Evolutionary conservation across 2,888 invertebrate species (phyloP), one percentile per base, ranked within the genome.

Genomic region (Drosophila formosana): DNA sequence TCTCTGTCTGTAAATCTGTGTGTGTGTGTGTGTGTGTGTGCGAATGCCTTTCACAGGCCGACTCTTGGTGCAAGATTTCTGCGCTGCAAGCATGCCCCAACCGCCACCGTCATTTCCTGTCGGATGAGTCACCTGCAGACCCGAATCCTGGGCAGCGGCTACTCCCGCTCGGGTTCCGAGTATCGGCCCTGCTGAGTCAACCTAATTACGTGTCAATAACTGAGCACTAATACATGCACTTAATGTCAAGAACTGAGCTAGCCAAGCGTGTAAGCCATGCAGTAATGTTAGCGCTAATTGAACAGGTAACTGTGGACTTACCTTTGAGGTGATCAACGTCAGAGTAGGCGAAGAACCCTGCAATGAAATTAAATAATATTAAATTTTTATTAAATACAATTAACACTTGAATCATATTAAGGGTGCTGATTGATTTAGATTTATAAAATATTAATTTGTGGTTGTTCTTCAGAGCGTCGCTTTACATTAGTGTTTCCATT

Each of bases 271-370:
- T n/a, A 47, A 72, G 62, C 47, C 60, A 67, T 75, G 75, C 76
- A 66, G 7, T 11, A 25, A 6, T 52, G 25, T 49, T n/a, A 56
- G 50, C 32, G 9, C n/a, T 51, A 39, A 46, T n/a, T 50, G 37
- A 43, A 28, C n/a, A 51, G 34, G 4, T 8, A 9, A 9, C 1
- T 18, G 30, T 46, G 0, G 37, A 93, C 95, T 95, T 94, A 96
- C 95, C 95, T 95, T 95, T 93, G 95, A 95, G 94, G 95, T 95
- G 93, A 95, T 94, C 92, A 95, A 94, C 93, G 95, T 95, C 94
- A 95, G 94, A 93, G 95, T 95, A 91, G 95, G 95, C 92, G 96
- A 95, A 91, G 95, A 95, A 93, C 95, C 95, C 95, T 96, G 95
- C 89, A 94, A 94, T 6, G 1, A 25, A 18, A 41, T 46, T 8